phyloP scores from a whole-genome alignment of 2,888 invertebrate species.

The Chydorus sphaericus region DNA sequence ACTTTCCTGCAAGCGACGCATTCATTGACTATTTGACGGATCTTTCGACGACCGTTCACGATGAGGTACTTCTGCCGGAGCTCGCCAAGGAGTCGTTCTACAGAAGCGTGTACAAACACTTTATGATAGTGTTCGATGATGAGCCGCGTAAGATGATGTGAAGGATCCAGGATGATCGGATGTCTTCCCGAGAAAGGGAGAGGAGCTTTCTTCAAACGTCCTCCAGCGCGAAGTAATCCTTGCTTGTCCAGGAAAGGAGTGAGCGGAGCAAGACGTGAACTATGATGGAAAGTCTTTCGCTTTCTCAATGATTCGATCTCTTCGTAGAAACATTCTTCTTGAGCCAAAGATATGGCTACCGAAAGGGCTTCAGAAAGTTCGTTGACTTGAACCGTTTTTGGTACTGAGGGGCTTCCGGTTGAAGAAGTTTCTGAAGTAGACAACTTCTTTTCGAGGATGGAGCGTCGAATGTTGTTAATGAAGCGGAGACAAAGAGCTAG shows the following conservation, averaged over 20 bases:
- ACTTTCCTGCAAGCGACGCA: background rate
- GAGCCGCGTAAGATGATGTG: background rate
- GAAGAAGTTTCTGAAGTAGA: background rate
- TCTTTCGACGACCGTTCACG: background rate
- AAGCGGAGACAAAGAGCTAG: background rate
- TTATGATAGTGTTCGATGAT: background rate
- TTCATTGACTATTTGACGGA: background rate
- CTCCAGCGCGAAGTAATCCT: constrained; percentile 7
- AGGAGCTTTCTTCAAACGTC: background rate
- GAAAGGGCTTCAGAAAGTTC: background rate
- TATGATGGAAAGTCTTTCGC: background rate
- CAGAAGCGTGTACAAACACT: background rate
- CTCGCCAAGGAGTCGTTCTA: background rate
- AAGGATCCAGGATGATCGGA: background rate
- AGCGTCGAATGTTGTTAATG: background rate
- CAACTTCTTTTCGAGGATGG: background rate
- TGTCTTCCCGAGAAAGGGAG: background rate
- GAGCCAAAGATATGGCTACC: background rate
- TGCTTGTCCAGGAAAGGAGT: constrained; percentile 5
- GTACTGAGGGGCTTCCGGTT: background rate
- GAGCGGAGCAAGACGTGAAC: background rate
- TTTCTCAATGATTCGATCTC: background rate
- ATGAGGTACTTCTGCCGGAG: background rate
- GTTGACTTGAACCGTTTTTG: background rate
- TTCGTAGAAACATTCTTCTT: background rate